Conservation (phyloP, 2,797 vertebrate species). For the Tapirus indicus region DNA sequence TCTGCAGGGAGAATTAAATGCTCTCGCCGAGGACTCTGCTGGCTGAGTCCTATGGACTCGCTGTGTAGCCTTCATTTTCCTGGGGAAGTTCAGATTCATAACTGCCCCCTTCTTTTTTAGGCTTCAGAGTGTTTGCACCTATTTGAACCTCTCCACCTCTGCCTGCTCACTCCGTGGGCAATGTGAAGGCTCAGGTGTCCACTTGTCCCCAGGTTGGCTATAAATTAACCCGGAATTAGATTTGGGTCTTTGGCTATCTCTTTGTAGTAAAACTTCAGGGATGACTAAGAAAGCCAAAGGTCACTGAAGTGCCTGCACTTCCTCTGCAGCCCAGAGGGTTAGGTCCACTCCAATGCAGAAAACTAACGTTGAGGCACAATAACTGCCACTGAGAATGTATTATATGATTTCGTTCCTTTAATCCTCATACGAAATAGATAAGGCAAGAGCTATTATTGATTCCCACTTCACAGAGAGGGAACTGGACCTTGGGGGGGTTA, state of each 20-base stretch:
- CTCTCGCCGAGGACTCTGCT: background rate
- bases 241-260: background rate
- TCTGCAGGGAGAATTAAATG: background rate
- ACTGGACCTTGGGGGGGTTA: background rate
- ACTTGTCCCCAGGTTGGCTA: background rate
- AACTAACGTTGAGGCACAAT: background rate
- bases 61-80: background rate
- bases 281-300: background rate
- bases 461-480: background rate
- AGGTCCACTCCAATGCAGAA: background rate
- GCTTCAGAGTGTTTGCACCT: background rate
- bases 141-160: background rate
- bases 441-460: background rate
- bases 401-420: background rate
- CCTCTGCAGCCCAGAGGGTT: background rate
- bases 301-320: background rate
- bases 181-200: background rate
- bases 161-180: background rate
- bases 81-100: background rate
- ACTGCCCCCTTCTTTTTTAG: background rate
- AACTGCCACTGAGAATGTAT: background rate
- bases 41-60: background rate
- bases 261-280: background rate
- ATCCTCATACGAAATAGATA: background rate
- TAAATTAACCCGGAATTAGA: background rate